phyloP scores from a whole-genome alignment of 2,113 vertebrate species.

The Pluvianellus socialis region DNA sequence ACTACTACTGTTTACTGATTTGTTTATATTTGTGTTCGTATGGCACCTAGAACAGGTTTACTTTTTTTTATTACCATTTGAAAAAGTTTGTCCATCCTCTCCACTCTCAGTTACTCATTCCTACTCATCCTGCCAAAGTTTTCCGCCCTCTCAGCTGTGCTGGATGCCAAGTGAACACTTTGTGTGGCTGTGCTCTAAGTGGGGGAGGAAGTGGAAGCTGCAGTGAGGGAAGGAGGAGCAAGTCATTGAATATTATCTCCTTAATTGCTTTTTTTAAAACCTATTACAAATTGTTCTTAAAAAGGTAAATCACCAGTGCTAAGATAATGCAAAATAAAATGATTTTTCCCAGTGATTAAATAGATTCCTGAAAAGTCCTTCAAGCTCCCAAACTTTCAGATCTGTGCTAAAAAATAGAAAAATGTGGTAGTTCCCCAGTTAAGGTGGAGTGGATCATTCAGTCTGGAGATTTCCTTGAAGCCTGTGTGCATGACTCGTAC shows the following conservation, averaged over 20 bases:
- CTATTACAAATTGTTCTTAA: not conserved
- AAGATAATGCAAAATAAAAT: not conserved
- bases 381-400: not conserved
- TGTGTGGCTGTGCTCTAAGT: not conserved
- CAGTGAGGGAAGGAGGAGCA: not conserved
- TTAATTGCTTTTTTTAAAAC: not conserved
- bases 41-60: not conserved
- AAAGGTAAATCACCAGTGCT: not conserved
- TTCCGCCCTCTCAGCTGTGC: constrained; percentile 4
- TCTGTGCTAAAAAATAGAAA: not conserved
- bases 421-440: not conserved
- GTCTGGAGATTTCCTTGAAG: not conserved
- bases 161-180: constrained; percentile 24
- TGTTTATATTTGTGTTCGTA: not conserved
- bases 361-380: not conserved
- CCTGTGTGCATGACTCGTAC: not conserved
- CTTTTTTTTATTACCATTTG: not conserved
- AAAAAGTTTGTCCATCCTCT: not conserved
- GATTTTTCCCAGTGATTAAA: not conserved
- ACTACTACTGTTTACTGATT: not conserved
- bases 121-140: constrained; percentile 34
- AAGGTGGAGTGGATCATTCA: not conserved
- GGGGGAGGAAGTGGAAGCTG: constrained; percentile 10
- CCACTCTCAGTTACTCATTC: not conserved
- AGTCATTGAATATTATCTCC: not conserved